Base-by-base conservation (phyloP, 2,797 vertebrate species). In the Gallinago solitaria region DNA sequence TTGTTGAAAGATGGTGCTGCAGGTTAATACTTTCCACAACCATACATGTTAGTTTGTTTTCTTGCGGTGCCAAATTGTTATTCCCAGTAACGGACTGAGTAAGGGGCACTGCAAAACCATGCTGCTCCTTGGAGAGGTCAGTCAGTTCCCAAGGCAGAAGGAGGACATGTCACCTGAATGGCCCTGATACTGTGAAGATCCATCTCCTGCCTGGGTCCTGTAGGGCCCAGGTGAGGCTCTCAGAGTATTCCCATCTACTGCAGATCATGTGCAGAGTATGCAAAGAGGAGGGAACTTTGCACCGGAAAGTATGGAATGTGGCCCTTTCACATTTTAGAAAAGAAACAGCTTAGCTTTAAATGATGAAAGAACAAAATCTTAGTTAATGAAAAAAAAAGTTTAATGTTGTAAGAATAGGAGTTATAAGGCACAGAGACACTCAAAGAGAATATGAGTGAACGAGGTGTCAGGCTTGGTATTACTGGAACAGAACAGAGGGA, bases 251-350 rank as follows among this genome's bases (percentile, higher is more conserved):
- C 48, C 8, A 3, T 37, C 15, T 68, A 7, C 28, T 27, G 48
- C 23, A 61, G n/a, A 25, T 21, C 24, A 3, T 4, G 6, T 17
- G 12, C 24, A 69, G 32, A 17, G 11, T 18, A 43, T 16, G 23
- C 32, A 83, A 80, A 87, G 3, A 5, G 10, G 27, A 67, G 19
- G 47, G 24, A 67, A 21, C 3, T 5, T 64, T 4, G 0, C 6
- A 20, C 10, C 1, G 0, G 23, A 23, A 63, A 35, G 3, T 54
- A 37, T 15, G 25, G 6, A 57, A 2, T 3, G 8, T 6, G 4
- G 21, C 3, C 4, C 0, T 32, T 61, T 63, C 43, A 37, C 20
- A 8, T 43, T 45, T 87, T 54, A 73, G 28, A 67, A 86, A 89
- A 90, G 35, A 63, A 89, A 61, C 2, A 79, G 18, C 16, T 78